Percentiles rank a stretch among this genome's conserved stretches.
Conservation (phyloP, 2,113 vertebrate species). For the Synchiropus splendidus region DNA sequence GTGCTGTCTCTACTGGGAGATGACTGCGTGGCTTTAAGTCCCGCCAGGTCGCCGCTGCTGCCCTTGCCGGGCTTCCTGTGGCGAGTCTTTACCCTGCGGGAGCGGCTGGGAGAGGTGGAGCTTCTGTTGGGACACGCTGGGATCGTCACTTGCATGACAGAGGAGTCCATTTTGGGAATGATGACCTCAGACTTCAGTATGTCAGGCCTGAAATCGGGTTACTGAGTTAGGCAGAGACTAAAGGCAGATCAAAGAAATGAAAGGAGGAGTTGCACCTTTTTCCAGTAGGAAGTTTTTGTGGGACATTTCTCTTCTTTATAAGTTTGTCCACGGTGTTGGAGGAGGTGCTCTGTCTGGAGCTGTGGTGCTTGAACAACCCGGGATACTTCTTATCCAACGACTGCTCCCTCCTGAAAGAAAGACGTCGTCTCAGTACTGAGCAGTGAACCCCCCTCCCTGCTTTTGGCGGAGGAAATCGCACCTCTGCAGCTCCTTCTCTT, state of each 20-base stretch:
- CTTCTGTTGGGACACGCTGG: conserved; percentile 77
- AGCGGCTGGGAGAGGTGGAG: conserved; percentile 81
- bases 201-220: conserved; percentile 71
- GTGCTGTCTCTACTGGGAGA: conserved; percentile 42
- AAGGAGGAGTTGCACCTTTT: conserved; percentile 70
- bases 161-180: conserved; percentile 85
- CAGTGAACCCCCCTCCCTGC: too few species aligned
- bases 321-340: conserved; percentile 91
- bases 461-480: conserved; percentile 16
- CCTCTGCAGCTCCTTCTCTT: conserved; percentile 91
- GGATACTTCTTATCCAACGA: conserved; percentile 90
- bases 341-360: conserved; percentile 72
- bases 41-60: conserved; percentile 81
- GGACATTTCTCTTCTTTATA: conserved; percentile 91
- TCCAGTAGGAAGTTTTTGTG: conserved; percentile 87
- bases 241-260: conserved; percentile 9
- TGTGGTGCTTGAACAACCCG: conserved; percentile 82
- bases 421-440: not conserved
- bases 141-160: conserved; percentile 81
- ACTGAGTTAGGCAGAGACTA: conserved; percentile 8
- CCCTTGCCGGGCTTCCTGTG: conserved; percentile 81
- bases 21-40: conserved; percentile 68
- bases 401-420: conserved; percentile 79
- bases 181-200: conserved; percentile 89
- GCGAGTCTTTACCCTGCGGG: conserved; percentile 80